A percentile compares a stretch with the other conserved stretches of the same genome.
These are phyloP conservation scores for Leptarthrus brevirostris DNA, from an alignment of 2,888 invertebrate genomes.

Conservation along the genomic window DNA sequence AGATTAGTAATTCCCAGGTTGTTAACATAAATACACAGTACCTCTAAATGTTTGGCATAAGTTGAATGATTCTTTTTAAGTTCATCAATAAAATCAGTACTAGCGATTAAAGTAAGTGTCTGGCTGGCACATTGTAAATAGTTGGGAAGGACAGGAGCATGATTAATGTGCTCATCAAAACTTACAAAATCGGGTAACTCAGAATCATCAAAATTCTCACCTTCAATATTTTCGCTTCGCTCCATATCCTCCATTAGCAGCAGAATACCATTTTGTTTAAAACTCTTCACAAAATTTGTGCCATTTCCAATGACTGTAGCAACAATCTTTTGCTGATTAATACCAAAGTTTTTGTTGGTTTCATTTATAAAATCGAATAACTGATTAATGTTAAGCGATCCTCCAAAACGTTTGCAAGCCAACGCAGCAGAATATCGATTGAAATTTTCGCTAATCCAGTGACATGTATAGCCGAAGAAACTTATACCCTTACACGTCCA, in stretches of 20 bases:
- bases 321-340: constrained; percentile 8
- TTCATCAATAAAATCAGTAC: constrained; percentile 44
- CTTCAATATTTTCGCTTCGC: constrained; percentile 40
- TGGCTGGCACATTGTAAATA: constrained; percentile 51
- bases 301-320: constrained; percentile 8
- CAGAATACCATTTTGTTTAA: neutral
- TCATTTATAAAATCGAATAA: neutral
- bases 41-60: too few species aligned
- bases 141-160: constrained; percentile 40
- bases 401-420: constrained; percentile 1
- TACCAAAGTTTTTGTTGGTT: neutral
- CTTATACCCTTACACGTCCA: constrained; percentile 46
- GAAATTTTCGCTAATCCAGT: constrained; percentile 24
- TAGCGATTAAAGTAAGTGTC: constrained; percentile 51
- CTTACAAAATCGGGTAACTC: constrained; percentile 10
- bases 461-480: constrained; percentile 49
- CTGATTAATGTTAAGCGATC: neutral
- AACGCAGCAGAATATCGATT: constrained; percentile 5
- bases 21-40: too few species aligned
- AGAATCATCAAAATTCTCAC: too few species aligned
- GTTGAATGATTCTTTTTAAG: too few species aligned
- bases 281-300: neutral
- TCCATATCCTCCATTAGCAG: constrained; percentile 23
- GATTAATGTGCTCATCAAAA: constrained; percentile 15
- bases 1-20: neutral